Evolutionary conservation across 2,797 vertebrate genomes (phyloP).

Genomic region (Parauchenoglanis ngamensis): DNA sequence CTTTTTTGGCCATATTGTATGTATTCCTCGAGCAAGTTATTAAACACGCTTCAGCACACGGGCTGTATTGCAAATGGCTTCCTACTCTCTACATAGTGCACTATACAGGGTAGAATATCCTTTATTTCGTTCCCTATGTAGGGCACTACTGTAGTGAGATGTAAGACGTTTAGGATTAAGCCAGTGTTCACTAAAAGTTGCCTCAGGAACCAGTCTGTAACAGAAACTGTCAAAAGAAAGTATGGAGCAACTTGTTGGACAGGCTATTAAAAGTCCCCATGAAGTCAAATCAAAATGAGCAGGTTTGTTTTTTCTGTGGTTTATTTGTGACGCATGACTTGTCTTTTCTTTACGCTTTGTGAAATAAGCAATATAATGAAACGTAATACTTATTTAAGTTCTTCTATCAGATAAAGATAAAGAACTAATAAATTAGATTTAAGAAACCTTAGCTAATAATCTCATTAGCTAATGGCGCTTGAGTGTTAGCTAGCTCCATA

Average conservation of each 20-base stretch:
- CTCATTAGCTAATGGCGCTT: not conserved
- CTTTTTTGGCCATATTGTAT: not conserved
- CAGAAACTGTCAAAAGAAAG: not conserved
- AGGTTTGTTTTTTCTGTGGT: slow-evolving; percentile 1
- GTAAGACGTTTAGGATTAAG: not conserved
- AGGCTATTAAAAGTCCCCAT: not conserved
- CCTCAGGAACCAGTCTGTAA: not conserved
- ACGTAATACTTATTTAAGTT: not conserved
- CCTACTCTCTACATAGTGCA: not conserved
- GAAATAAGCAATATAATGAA: no score
- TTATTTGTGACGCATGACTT: not conserved
- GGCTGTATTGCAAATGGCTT: not conserved
- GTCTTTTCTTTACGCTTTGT: not conserved
- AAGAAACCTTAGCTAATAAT: not conserved
- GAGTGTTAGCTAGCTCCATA: not conserved
- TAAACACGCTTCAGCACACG: not conserved
- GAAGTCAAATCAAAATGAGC: slow-evolving; percentile 1
- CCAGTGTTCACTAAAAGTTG: not conserved
- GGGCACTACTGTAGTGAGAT: not conserved
- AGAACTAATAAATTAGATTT: not conserved
- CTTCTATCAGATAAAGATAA: not conserved
- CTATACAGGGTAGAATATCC: not conserved
- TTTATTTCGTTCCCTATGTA: not conserved
- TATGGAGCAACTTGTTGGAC: not conserved
- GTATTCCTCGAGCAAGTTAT: not conserved